phyloP scores from a whole-genome alignment of 2,888 invertebrate genomes.

The Eucera pruinosa region DNA sequence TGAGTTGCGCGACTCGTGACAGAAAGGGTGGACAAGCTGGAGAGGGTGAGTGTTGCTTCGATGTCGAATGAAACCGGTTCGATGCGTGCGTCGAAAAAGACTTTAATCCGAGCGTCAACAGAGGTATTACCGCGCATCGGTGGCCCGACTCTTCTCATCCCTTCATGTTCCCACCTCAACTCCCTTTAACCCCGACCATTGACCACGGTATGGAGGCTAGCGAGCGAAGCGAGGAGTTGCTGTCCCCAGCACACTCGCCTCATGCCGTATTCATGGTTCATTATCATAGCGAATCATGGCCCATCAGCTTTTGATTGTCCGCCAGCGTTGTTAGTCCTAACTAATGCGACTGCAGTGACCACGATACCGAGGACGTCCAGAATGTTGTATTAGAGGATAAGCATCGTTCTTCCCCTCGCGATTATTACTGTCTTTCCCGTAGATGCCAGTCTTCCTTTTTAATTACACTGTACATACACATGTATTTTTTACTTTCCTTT shows the following conservation, averaged over 20 bases:
- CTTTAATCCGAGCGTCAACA: slow-evolving; percentile 77
- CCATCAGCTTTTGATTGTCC: slow-evolving; percentile 85
- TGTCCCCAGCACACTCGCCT: slow-evolving; percentile 82
- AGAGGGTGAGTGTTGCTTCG: background rate
- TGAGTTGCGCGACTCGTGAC: slow-evolving; percentile 8
- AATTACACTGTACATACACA: background rate
- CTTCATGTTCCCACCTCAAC: slow-evolving; percentile 68
- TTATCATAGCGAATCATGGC: slow-evolving; percentile 85
- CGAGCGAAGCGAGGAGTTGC: slow-evolving; percentile 82
- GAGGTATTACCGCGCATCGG: slow-evolving; percentile 73
- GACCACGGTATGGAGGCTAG: slow-evolving; percentile 73
- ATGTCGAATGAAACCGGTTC: slow-evolving; percentile 26
- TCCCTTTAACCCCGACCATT: slow-evolving; percentile 70
- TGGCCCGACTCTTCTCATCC: slow-evolving; percentile 69
- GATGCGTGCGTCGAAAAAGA: slow-evolving; percentile 65
- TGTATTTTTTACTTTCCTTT: background rate
- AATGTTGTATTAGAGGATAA: slow-evolving; percentile 71
- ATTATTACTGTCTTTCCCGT: slow-evolving; percentile 42
- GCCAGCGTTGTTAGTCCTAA: slow-evolving; percentile 84
- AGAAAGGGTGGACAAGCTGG: slow-evolving; percentile 7
- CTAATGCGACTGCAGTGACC: slow-evolving; percentile 83
- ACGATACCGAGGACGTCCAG: slow-evolving; percentile 71
- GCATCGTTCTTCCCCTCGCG: slow-evolving; percentile 59
- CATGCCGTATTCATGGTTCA: slow-evolving; percentile 84
- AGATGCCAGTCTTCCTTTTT: slow-evolving; percentile 8